phyloP scores from a whole-genome alignment of 2,113 vertebrate genomes.

The Gila orcuttii region DNA sequence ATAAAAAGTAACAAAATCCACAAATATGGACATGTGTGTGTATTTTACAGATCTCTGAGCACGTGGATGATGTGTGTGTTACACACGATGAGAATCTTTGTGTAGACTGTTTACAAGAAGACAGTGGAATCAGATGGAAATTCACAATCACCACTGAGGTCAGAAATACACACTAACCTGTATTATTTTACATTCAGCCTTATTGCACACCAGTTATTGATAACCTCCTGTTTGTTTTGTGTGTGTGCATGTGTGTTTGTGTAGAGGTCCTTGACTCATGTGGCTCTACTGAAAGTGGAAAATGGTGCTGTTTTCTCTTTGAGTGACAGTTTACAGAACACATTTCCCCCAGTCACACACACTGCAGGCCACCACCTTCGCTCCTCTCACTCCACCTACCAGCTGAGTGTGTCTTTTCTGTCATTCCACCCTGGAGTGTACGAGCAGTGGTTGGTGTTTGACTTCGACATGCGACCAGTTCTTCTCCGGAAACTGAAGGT shows the following conservation, averaged over 20 bases:
- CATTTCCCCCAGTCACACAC: constrained; percentile 4
- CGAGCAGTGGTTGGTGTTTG: constrained; percentile 88
- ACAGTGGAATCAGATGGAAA: constrained; percentile 30
- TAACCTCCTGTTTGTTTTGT: neutral
- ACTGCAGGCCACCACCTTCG: constrained; percentile 15
- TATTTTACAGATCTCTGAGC: constrained; percentile 39
- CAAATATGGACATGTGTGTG: neutral
- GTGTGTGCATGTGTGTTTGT: constrained; percentile 1
- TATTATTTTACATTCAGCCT: neutral
- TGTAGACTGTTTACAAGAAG: constrained; percentile 31
- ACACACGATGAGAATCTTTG: constrained; percentile 18
- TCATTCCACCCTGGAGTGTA: constrained; percentile 78
- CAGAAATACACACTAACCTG: neutral
- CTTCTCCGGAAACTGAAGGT: constrained; percentile 80
- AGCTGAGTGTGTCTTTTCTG: constrained; percentile 75
- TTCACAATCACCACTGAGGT: constrained; percentile 39
- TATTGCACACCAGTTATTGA: neutral
- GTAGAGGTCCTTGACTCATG: constrained; percentile 32
- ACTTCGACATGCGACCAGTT: constrained; percentile 83
- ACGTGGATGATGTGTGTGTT: constrained; percentile 34
- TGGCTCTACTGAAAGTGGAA: constrained; percentile 36
- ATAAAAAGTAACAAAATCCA: neutral
- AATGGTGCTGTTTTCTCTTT: constrained; percentile 25
- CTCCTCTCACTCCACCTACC: constrained; percentile 48
- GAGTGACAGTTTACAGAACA: constrained; percentile 25